These are phyloP conservation scores for Drosophila subquinaria DNA, from an alignment of 2,888 invertebrate species.

Conservation along the genomic window DNA sequence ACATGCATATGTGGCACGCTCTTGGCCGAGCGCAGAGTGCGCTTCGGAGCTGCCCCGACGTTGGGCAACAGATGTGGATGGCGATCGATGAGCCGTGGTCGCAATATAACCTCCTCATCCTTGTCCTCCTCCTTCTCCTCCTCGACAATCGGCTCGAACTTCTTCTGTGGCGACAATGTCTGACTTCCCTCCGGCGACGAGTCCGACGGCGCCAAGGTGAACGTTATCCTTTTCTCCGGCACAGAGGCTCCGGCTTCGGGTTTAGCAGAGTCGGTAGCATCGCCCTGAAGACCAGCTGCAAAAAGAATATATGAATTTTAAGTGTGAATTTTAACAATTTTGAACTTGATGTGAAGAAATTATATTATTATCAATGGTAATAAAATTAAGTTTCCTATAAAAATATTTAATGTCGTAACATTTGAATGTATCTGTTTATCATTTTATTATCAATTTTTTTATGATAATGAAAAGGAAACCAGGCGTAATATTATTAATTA, in stretches of 20 bases:
- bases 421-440: no score
- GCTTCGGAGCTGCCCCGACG: slow-evolving; percentile 62
- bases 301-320: not conserved
- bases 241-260: slow-evolving; percentile 1
- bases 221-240: slow-evolving; percentile 82
- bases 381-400: no score
- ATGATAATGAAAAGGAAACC: no score
- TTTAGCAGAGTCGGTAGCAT: slow-evolving; percentile 67
- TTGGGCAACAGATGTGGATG: slow-evolving; percentile 76
- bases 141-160: slow-evolving; percentile 83
- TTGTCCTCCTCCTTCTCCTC: slow-evolving; percentile 73
- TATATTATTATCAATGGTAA: no score
- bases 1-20: slow-evolving; percentile 85
- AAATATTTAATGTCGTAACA: no score
- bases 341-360: no score
- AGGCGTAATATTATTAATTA: no score
- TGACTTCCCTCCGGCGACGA: slow-evolving; percentile 83
- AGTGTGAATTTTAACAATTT: not conserved
- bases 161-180: slow-evolving; percentile 74
- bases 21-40: slow-evolving; percentile 82
- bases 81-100: slow-evolving; percentile 82
- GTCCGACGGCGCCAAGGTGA: slow-evolving; percentile 80
- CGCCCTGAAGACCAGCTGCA: slow-evolving; percentile 63
- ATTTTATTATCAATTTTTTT: no score
- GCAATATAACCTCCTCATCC: slow-evolving; percentile 81